Conservation (phyloP, 2,888 invertebrate species). For the Aethes cnicana region DNA sequence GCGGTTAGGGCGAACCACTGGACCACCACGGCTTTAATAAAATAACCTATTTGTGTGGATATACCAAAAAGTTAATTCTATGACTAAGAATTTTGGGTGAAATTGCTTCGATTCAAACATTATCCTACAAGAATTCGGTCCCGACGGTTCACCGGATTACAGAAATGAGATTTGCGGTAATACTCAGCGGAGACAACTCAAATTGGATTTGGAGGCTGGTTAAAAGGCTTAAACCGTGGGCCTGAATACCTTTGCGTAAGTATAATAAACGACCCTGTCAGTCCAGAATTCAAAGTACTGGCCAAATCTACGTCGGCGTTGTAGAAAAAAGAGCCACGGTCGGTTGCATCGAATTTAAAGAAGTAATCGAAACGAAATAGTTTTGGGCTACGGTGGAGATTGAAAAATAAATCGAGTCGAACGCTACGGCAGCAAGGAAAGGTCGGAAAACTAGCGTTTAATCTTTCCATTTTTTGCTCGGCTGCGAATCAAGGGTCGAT, state of each 20-base stretch:
- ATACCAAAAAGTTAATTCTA: too few relatives aligned
- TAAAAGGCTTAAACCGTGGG: slow-evolving; percentile 24
- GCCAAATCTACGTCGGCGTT: too few relatives aligned
- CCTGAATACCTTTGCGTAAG: too few relatives aligned
- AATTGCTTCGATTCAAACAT: slow-evolving; percentile 11
- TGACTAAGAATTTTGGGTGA: not conserved
- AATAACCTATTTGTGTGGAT: too few relatives aligned
- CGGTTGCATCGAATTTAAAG: slow-evolving; percentile 6
- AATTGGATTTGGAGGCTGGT: slow-evolving; percentile 16
- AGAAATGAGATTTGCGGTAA: slow-evolving; percentile 24
- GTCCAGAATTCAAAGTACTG: too few relatives aligned
- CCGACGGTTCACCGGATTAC: not conserved
- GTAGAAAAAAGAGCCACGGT: not conserved
- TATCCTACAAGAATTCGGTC: slow-evolving; percentile 12
- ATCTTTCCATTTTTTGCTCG: slow-evolving; percentile 21
- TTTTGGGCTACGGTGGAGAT: slow-evolving; percentile 18
- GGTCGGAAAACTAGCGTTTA: slow-evolving; percentile 15
- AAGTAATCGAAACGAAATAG: slow-evolving; percentile 22
- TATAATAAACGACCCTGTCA: too few relatives aligned
- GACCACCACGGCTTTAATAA: too few relatives aligned
- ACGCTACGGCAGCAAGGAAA: not conserved
- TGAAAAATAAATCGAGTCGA: slow-evolving; percentile 28
- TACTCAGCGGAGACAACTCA: slow-evolving; percentile 23
- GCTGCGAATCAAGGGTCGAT: slow-evolving; percentile 12
- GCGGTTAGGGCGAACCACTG: too few relatives aligned